A percentile compares a stretch with the other conserved stretches of the same genome.
phyloP scores from a whole-genome alignment of 1,140 invertebrate genomes.

The Kradibia gibbosae region DNA sequence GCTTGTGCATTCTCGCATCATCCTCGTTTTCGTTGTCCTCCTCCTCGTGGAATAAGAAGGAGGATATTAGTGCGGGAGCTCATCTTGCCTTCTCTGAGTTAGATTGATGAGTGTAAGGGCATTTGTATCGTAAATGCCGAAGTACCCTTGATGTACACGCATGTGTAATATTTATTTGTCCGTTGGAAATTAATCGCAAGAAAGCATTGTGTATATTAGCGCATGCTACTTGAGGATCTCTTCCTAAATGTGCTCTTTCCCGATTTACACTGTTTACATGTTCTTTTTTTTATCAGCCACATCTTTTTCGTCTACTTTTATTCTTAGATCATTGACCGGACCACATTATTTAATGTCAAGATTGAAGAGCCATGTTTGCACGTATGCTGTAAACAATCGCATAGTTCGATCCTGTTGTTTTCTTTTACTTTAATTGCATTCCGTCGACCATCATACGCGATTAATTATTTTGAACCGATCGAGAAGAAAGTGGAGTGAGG shows the following conservation, averaged over 20 bases:
- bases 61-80: slow-evolving; percentile 18
- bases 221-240: neutral
- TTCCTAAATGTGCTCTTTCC: neutral
- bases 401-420: neutral
- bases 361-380: neutral
- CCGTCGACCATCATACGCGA: neutral
- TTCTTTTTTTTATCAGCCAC: neutral
- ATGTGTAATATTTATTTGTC: slow-evolving; percentile 27
- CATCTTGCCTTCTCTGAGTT: neutral
- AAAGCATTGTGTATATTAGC: neutral
- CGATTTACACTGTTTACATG: neutral
- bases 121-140: slow-evolving; percentile 31
- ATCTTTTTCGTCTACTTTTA: neutral
- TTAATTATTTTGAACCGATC: neutral
- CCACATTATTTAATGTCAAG: slow-evolving; percentile 33
- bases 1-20: neutral
- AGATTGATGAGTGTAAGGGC: slow-evolving; percentile 29
- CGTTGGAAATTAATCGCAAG: slow-evolving; percentile 10
- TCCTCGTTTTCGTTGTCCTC: neutral
- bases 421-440: neutral
- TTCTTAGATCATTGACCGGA: neutral
- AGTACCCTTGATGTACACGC: slow-evolving; percentile 4
- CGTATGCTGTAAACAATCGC: neutral
- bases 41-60: neutral
- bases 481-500: neutral